Evolutionary conservation across 1,140 invertebrate species (phyloP).

Genomic region (Charaxes varanes): DNA sequence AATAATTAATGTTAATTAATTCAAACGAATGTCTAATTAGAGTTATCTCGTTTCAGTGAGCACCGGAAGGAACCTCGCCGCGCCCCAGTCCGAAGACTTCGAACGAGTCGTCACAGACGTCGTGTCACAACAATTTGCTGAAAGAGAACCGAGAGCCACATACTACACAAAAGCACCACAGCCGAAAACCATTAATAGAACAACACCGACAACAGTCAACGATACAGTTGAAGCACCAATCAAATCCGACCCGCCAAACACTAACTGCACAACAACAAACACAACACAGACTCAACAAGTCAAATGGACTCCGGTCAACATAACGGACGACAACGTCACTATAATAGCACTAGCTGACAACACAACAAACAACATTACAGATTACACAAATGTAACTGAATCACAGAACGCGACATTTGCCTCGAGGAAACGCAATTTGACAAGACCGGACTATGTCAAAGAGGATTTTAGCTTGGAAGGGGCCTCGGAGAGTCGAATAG

Average conservation of each 20-base stretch:
- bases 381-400: constrained; percentile 33
- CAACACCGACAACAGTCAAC: constrained; percentile 24
- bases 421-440: constrained; percentile 44
- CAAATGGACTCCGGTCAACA: constrained; percentile 17
- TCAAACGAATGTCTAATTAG: background rate
- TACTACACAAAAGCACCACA: constrained; percentile 49
- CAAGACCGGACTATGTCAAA: constrained; percentile 46
- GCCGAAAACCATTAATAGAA: constrained; percentile 15
- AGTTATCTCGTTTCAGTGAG: constrained; percentile 41
- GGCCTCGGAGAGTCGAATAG: constrained; percentile 55
- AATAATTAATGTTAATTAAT: constrained; percentile 1
- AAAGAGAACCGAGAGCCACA: constrained; percentile 54
- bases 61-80: constrained; percentile 37
- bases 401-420: constrained; percentile 40
- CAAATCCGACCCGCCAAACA: background rate
- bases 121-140: constrained; percentile 29
- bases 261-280: constrained; percentile 4
- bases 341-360: constrained; percentile 22
- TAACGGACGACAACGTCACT: constrained; percentile 23
- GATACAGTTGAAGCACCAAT: constrained; percentile 9
- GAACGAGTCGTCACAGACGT: constrained; percentile 31
- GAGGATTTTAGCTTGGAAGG: constrained; percentile 38
- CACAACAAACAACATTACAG: constrained; percentile 22
- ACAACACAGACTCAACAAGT: constrained; percentile 23
- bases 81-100: constrained; percentile 49